Conservation (phyloP, 2,888 invertebrate species). For the Coelopa pilipes region DNA sequence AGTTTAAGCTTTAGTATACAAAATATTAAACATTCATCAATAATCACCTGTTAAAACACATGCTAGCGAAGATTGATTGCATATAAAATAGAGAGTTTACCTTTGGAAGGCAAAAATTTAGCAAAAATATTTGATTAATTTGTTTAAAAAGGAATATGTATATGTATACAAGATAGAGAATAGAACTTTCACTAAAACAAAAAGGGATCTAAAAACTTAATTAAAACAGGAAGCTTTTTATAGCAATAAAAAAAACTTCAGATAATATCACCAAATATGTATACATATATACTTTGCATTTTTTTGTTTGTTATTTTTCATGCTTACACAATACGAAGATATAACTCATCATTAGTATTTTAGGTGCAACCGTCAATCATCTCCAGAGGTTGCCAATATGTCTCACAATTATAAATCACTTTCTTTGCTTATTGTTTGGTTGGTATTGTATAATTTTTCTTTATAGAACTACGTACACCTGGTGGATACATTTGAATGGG, state of each 20-base stretch:
- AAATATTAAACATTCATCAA: conserved; percentile 9
- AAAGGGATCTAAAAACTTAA: background rate
- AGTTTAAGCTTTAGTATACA: conserved; percentile 9
- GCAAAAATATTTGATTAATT: conserved; percentile 3
- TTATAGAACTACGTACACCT: no score
- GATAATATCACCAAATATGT: conserved; percentile 46
- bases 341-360: background rate
- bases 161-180: background rate
- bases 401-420: background rate
- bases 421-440: background rate
- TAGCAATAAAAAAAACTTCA: conserved; percentile 10
- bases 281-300: conserved; percentile 25
- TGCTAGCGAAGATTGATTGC: background rate
- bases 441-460: background rate
- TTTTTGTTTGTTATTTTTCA: conserved; percentile 47
- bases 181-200: background rate
- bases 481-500: background rate
- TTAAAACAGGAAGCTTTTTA: conserved; percentile 15
- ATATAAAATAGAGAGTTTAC: conserved; percentile 6
- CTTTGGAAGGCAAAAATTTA: conserved; percentile 21
- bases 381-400: background rate
- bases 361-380: background rate
- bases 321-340: background rate
- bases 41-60: background rate
- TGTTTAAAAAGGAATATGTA: background rate